Evolutionary conservation across 2,888 invertebrate genomes (phyloP), one percentile per base, ranked within the genome.

Genomic region (Platycheirus rosarum): DNA sequence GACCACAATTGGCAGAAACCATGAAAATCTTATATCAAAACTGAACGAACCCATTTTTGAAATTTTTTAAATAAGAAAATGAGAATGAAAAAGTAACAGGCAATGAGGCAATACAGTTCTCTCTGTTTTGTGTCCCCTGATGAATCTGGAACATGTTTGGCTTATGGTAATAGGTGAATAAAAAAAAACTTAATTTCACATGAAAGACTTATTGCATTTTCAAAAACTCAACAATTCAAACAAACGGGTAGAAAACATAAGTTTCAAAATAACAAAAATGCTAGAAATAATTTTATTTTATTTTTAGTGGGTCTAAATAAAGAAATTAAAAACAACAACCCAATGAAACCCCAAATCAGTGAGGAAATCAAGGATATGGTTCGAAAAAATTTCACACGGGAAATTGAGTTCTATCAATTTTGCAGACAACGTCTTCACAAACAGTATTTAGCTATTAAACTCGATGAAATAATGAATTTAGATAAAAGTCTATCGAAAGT

Each of bases 381-480:
- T 9, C 92, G 96, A 76, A 93, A 92, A 48, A 97, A 97, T 90
- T 96, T 97, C 89, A 96, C 97, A 0, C 92, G 95, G 29, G 97
- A 97, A 91, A 95, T 97, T n/a, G 97, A 97, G 87, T 96, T 97
- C 90, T 97, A 97, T 90, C 95, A 97, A 87, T 97, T 97, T 89
- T 97, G 96, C 89, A 94, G 94, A 85, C 96, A 97, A 88, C 92
- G 97, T 85, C 92, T 97, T 16, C 94, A 97, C 87, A 92, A 94
- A 88, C 97, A 97, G 86, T 92, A 95, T 75, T 91, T 94, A 63
- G 96, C 96, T 0, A 89, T 96, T 0, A 92, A 87, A 70, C 84
- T 89, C 8, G 85, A 87, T 11, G 87, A 89, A 63, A 55, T 82
- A 51, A 77, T 77, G 48, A 55, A 42, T 35, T 71, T 68, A 11